These are phyloP conservation scores for Bombus vancouverensis DNA, from an alignment of 1,140 invertebrate species.

Conservation along the genomic window DNA sequence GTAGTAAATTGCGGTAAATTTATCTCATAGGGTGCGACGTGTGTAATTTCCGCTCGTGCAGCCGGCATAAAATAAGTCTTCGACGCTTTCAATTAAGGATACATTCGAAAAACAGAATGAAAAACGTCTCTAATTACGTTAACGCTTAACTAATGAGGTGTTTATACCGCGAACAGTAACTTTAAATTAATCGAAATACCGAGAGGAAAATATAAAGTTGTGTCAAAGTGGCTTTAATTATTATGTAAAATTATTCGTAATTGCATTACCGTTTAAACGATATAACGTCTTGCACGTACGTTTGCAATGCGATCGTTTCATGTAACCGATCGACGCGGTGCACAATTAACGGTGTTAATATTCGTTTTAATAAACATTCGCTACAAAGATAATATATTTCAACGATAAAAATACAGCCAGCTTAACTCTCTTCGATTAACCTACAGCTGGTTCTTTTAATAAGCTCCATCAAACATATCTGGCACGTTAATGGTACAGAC, in stretches of 20 bases:
- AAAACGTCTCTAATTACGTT: neutral
- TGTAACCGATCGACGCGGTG: neutral
- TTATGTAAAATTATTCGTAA: neutral
- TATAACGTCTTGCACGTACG: no score
- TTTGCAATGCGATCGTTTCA: no score
- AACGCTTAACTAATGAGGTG: no score
- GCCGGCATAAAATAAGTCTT: neutral
- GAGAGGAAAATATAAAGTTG: neutral
- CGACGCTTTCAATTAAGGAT: neutral
- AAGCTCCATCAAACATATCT: constrained; percentile 8
- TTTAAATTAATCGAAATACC: neutral
- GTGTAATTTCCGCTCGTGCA: neutral
- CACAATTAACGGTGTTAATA: neutral
- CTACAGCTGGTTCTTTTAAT: neutral
- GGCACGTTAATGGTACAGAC: neutral
- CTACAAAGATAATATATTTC: neutral
- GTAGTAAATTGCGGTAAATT: constrained; percentile 56
- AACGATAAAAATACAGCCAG: neutral
- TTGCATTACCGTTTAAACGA: no score
- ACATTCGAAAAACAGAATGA: neutral
- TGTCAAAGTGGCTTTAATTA: neutral
- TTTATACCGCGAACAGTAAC: neutral
- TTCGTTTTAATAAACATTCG: neutral
- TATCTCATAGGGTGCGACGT: neutral
- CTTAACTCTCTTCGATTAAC: neutral